Base-by-base conservation (phyloP, 2,888 invertebrate species). In the Tethea ocularis region DNA sequence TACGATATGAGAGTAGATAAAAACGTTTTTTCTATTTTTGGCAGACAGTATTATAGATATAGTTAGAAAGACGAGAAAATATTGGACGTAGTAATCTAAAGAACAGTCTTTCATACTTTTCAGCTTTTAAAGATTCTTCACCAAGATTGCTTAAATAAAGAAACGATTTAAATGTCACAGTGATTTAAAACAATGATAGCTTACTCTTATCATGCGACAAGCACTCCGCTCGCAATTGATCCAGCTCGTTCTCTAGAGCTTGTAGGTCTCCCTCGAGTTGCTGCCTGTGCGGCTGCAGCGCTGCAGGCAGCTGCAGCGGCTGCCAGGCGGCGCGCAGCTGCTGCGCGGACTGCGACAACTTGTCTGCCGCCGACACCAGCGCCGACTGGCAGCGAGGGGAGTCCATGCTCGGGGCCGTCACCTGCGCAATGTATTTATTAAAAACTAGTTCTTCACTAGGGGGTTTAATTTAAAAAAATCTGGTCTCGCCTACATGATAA, bases 391-490 rank as follows among this genome's bases (percentile, higher is more conserved):
- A 76, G 5, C 61, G 66, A 1, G 62, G 51, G 15, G 74, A 67
- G 17, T 61, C 56, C 24, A 74, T 63, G 23, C 63, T 64, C 1
- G 74, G 67, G 0, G 74, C 67, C 22, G 74, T 72, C 53, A 78
- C 56, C 78, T 78, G 58, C 41, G 29, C 29, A 29, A 8, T 29
- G n/a, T n/a, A n/a, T n/a, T n/a, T n/a, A n/a, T 1, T 0, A 29
- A 8, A 29, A 29, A 5, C 8, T 29, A 8, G 29, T 29, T 8
- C 26, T 26, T 26, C 6, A 6, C 26, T 26, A 26, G 6, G 26
- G 6, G 26, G 6, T 26, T 26, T n/a, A n/a, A n/a, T n/a, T n/a
- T n/a, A n/a, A n/a, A n/a, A n/a, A n/a, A n/a, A n/a, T n/a, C n/a
- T n/a, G n/a, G n/a, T n/a, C n/a, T n/a, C n/a, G n/a, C n/a, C n/a